phyloP scores from a whole-genome alignment of 1,140 invertebrate species.

The Procambarus clarkii region DNA sequence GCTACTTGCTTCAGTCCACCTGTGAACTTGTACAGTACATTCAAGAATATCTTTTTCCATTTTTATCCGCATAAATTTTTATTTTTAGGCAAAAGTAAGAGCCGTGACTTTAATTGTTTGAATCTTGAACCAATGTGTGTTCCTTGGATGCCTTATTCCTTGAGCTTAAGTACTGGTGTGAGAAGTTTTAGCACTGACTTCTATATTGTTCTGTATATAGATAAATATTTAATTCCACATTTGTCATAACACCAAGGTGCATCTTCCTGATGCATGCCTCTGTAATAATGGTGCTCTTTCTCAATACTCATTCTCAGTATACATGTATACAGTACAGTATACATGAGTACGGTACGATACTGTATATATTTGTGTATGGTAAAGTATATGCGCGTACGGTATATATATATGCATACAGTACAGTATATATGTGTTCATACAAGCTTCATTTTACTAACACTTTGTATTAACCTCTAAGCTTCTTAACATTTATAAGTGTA shows the following conservation, averaged over 20 bases:
- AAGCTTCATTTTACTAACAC: not conserved
- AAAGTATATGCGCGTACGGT: not conserved
- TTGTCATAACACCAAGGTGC: not conserved
- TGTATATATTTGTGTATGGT: not conserved
- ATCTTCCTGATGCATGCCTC: not conserved
- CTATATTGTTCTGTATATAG: not conserved
- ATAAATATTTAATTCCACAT: not conserved
- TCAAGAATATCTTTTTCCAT: too few species aligned
- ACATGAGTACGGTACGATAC: not conserved
- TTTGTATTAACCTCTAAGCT: not conserved
- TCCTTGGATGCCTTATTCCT: constrained; percentile 8
- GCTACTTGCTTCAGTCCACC: too few species aligned
- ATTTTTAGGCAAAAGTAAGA: too few species aligned
- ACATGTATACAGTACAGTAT: not conserved
- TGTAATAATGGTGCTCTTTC: constrained; percentile 2
- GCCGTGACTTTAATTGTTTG: not conserved
- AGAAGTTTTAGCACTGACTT: not conserved
- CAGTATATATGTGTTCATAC: not conserved
- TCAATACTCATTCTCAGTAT: not conserved
- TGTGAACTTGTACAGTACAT: not conserved
- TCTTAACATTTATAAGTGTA: not conserved
- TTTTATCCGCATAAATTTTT: not conserved
- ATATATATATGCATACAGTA: not conserved
- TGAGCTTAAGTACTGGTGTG: not conserved
- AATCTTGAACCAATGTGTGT: not conserved